phyloP scores from a whole-genome alignment of 1,140 invertebrate species.

The Dinothrombium tinctorium region DNA sequence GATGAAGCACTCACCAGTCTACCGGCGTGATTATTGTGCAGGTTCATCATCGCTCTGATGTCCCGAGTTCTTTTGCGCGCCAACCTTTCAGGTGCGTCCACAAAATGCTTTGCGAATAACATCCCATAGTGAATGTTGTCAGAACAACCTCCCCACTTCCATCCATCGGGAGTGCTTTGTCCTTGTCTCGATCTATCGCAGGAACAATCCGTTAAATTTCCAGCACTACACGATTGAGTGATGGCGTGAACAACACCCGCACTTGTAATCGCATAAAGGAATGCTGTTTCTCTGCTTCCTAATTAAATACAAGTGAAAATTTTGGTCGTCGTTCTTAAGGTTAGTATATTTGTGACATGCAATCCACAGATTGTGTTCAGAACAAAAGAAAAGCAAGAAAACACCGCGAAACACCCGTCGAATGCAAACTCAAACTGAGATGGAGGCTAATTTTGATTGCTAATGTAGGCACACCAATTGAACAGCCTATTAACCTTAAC shows the following conservation, averaged over 20 bases:
- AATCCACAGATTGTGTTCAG: no score
- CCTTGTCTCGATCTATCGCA: constrained; percentile 26
- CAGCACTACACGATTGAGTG: constrained; percentile 64
- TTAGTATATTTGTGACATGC: no score
- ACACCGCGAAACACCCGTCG: no score
- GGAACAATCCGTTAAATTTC: constrained; percentile 56
- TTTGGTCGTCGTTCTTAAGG: no score
- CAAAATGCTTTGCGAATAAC: constrained; percentile 24
- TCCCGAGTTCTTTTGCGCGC: constrained; percentile 41
- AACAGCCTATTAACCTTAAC: no score
- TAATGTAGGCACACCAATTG: no score
- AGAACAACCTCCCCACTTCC: constrained; percentile 28
- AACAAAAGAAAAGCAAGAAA: no score
- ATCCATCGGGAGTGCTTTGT: constrained; percentile 3
- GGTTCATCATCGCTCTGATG: constrained; percentile 64
- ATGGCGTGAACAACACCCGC: constrained; percentile 71
- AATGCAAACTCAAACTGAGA: no score
- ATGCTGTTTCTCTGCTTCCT: constrained; percentile 46
- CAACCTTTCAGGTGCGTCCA: constrained; percentile 27
- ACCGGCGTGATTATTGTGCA: constrained; percentile 86
- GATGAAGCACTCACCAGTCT: constrained; percentile 24
- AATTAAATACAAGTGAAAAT: no score
- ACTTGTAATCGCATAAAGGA: constrained; percentile 75
- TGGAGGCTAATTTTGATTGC: no score
- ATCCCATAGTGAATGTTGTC: constrained; percentile 25